A percentile compares a stretch with the other conserved stretches of the same genome.
These are phyloP conservation scores for Nerophis lumbriciformis DNA, from an alignment of 2,113 vertebrate species.

Conservation along the genomic window DNA sequence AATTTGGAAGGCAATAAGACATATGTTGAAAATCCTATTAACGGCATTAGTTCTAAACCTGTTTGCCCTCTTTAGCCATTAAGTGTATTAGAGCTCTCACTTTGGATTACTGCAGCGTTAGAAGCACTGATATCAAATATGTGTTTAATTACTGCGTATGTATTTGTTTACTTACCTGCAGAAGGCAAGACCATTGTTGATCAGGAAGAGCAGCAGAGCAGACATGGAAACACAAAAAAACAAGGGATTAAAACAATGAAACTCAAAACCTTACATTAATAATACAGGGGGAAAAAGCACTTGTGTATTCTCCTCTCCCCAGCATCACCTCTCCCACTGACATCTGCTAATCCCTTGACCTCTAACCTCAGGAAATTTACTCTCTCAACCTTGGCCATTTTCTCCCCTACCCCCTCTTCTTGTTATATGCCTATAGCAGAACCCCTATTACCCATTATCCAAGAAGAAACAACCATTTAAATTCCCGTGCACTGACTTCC, in stretches of 20 bases:
- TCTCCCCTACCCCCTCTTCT: constrained; percentile 20
- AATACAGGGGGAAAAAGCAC: background rate
- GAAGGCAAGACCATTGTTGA: background rate
- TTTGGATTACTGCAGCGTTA: background rate
- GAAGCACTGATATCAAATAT: background rate
- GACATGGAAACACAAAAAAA: constrained; percentile 27
- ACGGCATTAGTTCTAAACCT: constrained; percentile 43
- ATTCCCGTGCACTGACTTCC: constrained; percentile 59
- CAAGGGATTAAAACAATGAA: constrained; percentile 26
- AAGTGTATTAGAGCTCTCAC: background rate
- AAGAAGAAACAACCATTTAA: constrained; percentile 65
- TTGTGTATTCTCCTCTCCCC: constrained; percentile 22
- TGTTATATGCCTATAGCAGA: constrained; percentile 37
- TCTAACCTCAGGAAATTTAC: constrained; percentile 72
- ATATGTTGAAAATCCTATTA: constrained; percentile 64
- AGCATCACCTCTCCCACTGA: constrained; percentile 55
- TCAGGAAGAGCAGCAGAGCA: constrained; percentile 5
- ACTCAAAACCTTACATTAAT: constrained; percentile 12
- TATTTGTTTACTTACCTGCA: constrained; percentile 54
- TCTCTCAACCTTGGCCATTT: constrained; percentile 68
- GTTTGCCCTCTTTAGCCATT: constrained; percentile 13
- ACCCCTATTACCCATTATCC: constrained; percentile 58
- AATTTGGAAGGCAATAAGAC: constrained; percentile 46
- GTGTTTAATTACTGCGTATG: background rate
- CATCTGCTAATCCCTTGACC: constrained; percentile 77